Conservation (phyloP, 2,113 vertebrate species). For the Eulemur rufifrons region DNA sequence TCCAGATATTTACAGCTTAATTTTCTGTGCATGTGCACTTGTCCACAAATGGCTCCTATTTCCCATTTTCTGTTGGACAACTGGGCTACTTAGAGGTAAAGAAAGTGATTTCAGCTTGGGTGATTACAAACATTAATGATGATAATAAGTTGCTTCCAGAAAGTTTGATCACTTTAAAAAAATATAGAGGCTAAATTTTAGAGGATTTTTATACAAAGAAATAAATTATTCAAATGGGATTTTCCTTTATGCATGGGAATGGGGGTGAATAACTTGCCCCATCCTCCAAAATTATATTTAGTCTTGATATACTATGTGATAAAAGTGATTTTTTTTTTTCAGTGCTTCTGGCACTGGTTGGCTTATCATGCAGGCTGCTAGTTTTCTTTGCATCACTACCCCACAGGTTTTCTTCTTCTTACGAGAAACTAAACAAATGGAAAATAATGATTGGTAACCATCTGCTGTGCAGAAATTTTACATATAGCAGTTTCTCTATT, state of each 20-base stretch:
- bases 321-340: slow-evolving; percentile 1
- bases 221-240: slow-evolving; percentile 53
- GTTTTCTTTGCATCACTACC: slow-evolving; percentile 62
- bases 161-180: slow-evolving; percentile 76
- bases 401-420: slow-evolving; percentile 67
- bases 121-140: slow-evolving; percentile 74
- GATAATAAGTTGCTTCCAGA: slow-evolving; percentile 78
- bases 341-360: slow-evolving; percentile 62
- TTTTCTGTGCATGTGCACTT: slow-evolving; percentile 86
- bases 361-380: slow-evolving; percentile 57
- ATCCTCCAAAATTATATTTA: slow-evolving; percentile 50
- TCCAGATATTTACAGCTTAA: slow-evolving; percentile 89
- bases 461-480: slow-evolving; percentile 87
- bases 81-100: slow-evolving; percentile 76
- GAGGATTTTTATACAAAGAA: slow-evolving; percentile 60
- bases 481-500: slow-evolving; percentile 87
- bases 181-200: slow-evolving; percentile 64
- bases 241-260: slow-evolving; percentile 48
- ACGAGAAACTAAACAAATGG: slow-evolving; percentile 86
- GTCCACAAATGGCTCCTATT: slow-evolving; percentile 84
- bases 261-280: background rate
- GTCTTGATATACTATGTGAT: slow-evolving; percentile 28
- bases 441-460: slow-evolving; percentile 88
- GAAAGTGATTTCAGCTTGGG: slow-evolving; percentile 79
- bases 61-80: slow-evolving; percentile 82